Percentiles rank a stretch among this genome's conserved stretches.
phyloP scores from a whole-genome alignment of 2,888 invertebrate species.

The Temnothorax unifasciatus region DNA sequence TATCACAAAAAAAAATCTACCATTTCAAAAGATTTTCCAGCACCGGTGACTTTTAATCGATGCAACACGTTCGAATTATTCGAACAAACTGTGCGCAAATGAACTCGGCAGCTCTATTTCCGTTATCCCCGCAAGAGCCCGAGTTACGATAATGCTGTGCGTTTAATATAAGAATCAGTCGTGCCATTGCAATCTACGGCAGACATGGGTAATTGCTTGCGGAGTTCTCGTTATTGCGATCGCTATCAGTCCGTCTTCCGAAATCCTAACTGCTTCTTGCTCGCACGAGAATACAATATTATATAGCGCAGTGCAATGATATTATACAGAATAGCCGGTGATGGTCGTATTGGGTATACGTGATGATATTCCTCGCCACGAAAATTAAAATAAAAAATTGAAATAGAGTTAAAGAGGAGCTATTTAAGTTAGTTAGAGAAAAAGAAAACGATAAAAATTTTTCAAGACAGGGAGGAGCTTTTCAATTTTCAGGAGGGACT shows the following conservation, averaged over 20 bases:
- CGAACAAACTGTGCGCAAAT: conserved; percentile 66
- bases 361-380: neutral
- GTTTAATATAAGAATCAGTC: conserved; percentile 72
- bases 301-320: conserved; percentile 35
- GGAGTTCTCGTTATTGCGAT: conserved; percentile 52
- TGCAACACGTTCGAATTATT: conserved; percentile 35
- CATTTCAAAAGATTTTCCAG: neutral
- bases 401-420: neutral
- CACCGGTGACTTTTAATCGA: conserved; percentile 16
- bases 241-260: conserved; percentile 42
- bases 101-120: conserved; percentile 73
- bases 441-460: too few species aligned
- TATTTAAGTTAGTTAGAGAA: too few species aligned
- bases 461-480: too few species aligned
- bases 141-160: conserved; percentile 72
- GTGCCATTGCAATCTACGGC: conserved; percentile 68
- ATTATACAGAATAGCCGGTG: conserved; percentile 10
- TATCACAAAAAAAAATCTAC: neutral
- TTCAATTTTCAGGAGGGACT: too few species aligned
- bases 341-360: neutral
- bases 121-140: conserved; percentile 73
- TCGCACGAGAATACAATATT: conserved; percentile 48
- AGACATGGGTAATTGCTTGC: conserved; percentile 65
- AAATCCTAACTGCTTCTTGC: conserved; percentile 41
- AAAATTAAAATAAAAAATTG: neutral